These are phyloP conservation scores for Cisticola juncidis DNA, from an alignment of 2,113 vertebrate species.

Conservation along the genomic window DNA sequence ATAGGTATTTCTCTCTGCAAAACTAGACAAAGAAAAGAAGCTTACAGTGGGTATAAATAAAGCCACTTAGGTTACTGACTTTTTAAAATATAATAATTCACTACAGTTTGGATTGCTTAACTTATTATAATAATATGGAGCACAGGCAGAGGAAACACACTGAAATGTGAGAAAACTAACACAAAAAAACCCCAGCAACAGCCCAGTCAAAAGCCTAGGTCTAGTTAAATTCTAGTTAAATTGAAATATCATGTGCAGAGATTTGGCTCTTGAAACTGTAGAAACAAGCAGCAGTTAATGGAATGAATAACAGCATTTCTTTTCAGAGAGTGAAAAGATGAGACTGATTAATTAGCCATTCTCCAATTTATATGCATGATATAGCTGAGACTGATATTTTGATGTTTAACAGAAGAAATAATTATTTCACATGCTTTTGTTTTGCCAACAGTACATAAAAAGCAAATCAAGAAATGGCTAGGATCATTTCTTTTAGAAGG, in stretches of 20 bases:
- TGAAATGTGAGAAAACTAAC: neutral
- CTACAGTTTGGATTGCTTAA: neutral
- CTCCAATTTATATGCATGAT: neutral
- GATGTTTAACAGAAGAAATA: neutral
- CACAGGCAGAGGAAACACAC: neutral
- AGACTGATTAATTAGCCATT: neutral
- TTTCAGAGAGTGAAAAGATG: neutral
- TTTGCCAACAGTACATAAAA: neutral
- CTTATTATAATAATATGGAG: neutral
- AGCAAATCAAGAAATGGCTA: neutral
- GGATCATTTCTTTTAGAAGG: neutral
- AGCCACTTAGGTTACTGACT: neutral
- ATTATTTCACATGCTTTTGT: neutral
- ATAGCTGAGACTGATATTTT: neutral
- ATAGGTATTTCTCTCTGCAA: neutral
- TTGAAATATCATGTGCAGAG: neutral
- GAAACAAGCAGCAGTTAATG: neutral
- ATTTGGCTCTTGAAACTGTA: neutral
- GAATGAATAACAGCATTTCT: neutral
- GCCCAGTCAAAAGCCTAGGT: neutral
- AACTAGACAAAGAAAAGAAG: conserved; percentile 2
- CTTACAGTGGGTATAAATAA: conserved; percentile 7
- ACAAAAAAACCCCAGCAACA: neutral
- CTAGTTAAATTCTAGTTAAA: neutral
- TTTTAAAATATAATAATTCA: neutral